Conservation (phyloP, 2,797 vertebrate species). For the Phoeniculus purpureus region DNA sequence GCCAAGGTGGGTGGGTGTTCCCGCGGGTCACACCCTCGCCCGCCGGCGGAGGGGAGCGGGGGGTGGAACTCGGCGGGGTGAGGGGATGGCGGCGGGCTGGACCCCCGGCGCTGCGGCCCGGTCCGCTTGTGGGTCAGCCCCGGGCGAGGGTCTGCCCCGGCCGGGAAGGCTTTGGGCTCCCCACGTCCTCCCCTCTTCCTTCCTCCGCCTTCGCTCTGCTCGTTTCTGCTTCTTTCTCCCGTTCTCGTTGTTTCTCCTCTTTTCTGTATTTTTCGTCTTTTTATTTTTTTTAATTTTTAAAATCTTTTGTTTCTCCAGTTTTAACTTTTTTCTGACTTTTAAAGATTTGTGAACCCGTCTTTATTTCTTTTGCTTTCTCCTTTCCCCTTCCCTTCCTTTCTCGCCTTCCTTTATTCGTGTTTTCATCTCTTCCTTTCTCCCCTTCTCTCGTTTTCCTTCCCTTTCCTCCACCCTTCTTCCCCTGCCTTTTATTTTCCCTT, state of each 20-base stretch:
- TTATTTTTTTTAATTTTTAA: background rate
- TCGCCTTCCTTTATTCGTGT: rapidly evolving
- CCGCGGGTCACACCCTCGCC: constrained; percentile 62
- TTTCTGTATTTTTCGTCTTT: no score
- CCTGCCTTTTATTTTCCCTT: rapidly evolving
- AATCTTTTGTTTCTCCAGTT: background rate
- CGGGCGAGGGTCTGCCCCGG: background rate
- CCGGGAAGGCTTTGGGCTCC: background rate
- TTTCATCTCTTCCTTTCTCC: rapidly evolving
- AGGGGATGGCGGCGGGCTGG: background rate
- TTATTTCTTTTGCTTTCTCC: no score
- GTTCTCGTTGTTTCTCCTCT: background rate
- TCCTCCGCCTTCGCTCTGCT: no score
- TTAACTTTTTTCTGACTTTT: rapidly evolving
- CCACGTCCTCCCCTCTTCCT: background rate
- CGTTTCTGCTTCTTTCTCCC: background rate
- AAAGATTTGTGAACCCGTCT: no score
- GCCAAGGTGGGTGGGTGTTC: constrained; percentile 27
- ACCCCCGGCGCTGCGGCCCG: background rate
- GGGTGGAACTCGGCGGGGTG: no score
- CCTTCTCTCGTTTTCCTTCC: background rate
- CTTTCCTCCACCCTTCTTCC: no score
- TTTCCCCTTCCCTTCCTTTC: no score
- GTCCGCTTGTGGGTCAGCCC: background rate
- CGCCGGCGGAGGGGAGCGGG: constrained; percentile 3